phyloP scores from a whole-genome alignment of 2,113 vertebrate species.

The Hemichromis elongatus region DNA sequence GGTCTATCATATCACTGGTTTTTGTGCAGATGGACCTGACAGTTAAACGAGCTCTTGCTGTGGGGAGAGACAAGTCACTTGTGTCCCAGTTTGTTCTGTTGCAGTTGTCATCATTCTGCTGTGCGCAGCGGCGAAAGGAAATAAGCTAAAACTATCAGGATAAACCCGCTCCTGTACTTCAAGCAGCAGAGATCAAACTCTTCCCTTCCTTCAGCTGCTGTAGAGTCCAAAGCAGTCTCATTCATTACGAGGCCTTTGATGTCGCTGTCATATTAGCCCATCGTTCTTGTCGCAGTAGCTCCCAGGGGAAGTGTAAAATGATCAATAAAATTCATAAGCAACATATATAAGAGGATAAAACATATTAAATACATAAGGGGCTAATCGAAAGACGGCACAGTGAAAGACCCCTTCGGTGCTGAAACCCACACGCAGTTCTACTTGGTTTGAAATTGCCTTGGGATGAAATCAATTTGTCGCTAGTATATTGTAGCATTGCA shows the following conservation, averaged over 20 bases:
- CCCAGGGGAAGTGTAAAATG: constrained; percentile 57
- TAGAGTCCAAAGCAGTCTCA: neutral
- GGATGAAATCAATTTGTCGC: constrained; percentile 72
- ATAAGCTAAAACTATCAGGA: neutral
- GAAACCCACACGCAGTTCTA: constrained; percentile 43
- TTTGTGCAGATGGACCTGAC: constrained; percentile 1
- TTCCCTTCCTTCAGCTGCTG: neutral
- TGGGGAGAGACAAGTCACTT: neutral
- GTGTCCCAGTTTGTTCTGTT: constrained; percentile 20
- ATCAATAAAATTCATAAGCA: constrained; percentile 64
- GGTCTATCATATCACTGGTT: neutral
- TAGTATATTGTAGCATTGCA: constrained; percentile 69
- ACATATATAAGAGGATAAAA: constrained; percentile 66
- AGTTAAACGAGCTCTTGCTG: neutral
- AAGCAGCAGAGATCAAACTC: constrained; percentile 16
- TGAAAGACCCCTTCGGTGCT: constrained; percentile 34
- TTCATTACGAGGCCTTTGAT: constrained; percentile 52
- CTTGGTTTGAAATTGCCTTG: constrained; percentile 56
- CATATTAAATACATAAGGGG: constrained; percentile 58
- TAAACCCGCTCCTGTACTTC: neutral
- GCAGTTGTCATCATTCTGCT: constrained; percentile 1
- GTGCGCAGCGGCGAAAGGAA: neutral
- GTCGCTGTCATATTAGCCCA: constrained; percentile 64
- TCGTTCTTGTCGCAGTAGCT: constrained; percentile 47
- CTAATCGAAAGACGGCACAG: constrained; percentile 46